Percentiles rank a stretch among this genome's conserved stretches.
Evolutionary conservation across 2,797 vertebrate genomes (phyloP).

Genomic region (Oreochromis mossambicus): DNA sequence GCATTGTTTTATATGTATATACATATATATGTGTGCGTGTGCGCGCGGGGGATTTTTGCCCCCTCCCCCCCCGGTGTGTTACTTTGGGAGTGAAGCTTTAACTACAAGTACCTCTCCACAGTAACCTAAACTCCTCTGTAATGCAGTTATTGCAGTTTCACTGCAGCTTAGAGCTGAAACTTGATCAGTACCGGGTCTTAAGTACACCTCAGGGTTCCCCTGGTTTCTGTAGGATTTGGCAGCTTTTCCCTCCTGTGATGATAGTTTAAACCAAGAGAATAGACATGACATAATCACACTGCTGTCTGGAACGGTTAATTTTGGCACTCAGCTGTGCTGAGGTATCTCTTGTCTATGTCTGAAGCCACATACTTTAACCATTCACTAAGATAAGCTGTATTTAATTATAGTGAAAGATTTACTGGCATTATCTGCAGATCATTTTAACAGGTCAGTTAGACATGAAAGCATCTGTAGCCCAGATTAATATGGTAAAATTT

Average conservation of each 20-base stretch:
- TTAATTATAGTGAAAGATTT: background rate
- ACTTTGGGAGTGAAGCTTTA: background rate
- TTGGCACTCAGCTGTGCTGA: conserved; percentile 66
- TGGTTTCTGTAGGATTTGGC: background rate
- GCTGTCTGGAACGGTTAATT: conserved; percentile 57
- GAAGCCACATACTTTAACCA: background rate
- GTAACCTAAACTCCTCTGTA: background rate
- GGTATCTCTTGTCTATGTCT: background rate
- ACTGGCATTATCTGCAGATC: background rate
- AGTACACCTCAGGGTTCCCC: background rate
- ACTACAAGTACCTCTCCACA: background rate
- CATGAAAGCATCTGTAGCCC: background rate
- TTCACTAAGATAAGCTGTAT: background rate
- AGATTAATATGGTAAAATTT: background rate
- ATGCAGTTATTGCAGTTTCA: background rate
- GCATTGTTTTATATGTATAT: background rate
- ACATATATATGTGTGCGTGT: background rate
- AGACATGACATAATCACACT: conserved; percentile 50
- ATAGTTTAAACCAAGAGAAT: conserved; percentile 37
- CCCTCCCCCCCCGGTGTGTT: background rate
- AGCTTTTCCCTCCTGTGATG: background rate
- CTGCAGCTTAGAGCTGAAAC: background rate
- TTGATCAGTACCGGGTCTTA: background rate
- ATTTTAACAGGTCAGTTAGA: background rate
- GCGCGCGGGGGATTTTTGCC: background rate